phyloP scores from a whole-genome alignment of 2,888 invertebrate species.

The Chymomyza caudatula region DNA sequence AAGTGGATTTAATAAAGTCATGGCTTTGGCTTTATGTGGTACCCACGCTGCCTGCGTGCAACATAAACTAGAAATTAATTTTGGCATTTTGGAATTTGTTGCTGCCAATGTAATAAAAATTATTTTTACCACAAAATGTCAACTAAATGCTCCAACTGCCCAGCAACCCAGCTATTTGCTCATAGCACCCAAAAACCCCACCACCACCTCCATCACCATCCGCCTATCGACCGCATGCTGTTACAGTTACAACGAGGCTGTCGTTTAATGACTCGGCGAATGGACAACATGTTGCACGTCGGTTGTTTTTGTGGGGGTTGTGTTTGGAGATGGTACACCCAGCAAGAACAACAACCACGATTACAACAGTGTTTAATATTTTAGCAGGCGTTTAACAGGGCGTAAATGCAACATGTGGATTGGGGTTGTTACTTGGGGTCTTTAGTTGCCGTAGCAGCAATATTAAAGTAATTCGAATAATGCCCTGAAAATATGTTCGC shows the following conservation, averaged over 20 bases:
- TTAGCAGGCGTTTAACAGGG: slow-evolving; percentile 58
- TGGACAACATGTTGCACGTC: slow-evolving; percentile 41
- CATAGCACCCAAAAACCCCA: neutral
- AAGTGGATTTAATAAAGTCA: neutral
- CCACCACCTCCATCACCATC: neutral
- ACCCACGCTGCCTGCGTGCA: slow-evolving; percentile 2
- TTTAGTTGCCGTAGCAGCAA: neutral
- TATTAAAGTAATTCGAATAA: neutral
- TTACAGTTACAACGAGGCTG: slow-evolving; percentile 50
- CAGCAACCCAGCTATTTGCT: neutral
- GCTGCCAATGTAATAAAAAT: slow-evolving; percentile 59
- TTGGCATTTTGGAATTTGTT: slow-evolving; percentile 1
- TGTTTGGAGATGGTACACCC: neutral
- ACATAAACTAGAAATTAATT: slow-evolving; percentile 44
- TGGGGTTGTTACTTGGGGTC: neutral
- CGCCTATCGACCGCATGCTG: slow-evolving; percentile 46
- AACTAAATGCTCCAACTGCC: slow-evolving; percentile 35
- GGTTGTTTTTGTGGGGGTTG: slow-evolving; percentile 7
- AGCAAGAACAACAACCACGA: slow-evolving; percentile 42
- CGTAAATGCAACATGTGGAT: slow-evolving; percentile 39
- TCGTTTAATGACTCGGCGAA: slow-evolving; percentile 61
- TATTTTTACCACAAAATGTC: slow-evolving; percentile 65
- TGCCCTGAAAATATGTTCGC: neutral
- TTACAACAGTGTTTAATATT: slow-evolving; percentile 66
- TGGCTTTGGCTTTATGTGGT: neutral